Conservation (phyloP, 2,888 invertebrate genomes). For the Pyrocoelia pectoralis region DNA sequence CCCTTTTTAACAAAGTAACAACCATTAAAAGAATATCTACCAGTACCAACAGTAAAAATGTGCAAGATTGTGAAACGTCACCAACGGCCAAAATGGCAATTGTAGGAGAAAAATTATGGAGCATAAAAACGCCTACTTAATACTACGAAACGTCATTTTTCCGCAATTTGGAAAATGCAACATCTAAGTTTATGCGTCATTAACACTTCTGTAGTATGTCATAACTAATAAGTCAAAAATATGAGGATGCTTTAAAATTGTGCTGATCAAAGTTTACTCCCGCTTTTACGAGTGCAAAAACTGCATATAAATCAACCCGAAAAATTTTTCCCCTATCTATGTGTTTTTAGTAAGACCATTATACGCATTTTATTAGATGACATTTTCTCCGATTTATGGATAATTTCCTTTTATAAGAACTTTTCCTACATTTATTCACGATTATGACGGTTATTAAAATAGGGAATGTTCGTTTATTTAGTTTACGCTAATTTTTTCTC, state of each 20-base stretch:
- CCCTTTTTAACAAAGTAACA: too few species aligned
- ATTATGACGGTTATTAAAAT: constrained; percentile 19
- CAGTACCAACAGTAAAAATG: too few species aligned
- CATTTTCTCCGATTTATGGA: constrained; percentile 30
- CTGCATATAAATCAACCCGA: constrained; percentile 24
- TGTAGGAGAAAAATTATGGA: too few species aligned
- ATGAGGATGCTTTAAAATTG: not conserved
- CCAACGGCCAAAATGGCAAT: too few species aligned
- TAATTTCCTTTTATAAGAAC: constrained; percentile 32
- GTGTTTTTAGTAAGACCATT: constrained; percentile 20
- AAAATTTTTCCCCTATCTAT: constrained; percentile 21
- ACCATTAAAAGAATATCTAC: too few species aligned
- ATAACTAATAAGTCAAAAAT: too few species aligned
- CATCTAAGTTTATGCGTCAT: too few species aligned
- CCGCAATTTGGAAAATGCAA: too few species aligned
- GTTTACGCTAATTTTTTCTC: constrained; percentile 13
- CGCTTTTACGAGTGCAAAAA: constrained; percentile 17
- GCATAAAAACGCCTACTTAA: too few species aligned
- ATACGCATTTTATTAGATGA: constrained; percentile 34
- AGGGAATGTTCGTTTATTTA: not conserved
- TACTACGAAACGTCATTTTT: too few species aligned
- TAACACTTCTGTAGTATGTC: too few species aligned
- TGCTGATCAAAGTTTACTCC: constrained; percentile 2
- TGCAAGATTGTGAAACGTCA: too few species aligned
- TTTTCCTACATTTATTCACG: constrained; percentile 25